Conservation (phyloP, 2,113 vertebrate species). For the Tyto alba region DNA sequence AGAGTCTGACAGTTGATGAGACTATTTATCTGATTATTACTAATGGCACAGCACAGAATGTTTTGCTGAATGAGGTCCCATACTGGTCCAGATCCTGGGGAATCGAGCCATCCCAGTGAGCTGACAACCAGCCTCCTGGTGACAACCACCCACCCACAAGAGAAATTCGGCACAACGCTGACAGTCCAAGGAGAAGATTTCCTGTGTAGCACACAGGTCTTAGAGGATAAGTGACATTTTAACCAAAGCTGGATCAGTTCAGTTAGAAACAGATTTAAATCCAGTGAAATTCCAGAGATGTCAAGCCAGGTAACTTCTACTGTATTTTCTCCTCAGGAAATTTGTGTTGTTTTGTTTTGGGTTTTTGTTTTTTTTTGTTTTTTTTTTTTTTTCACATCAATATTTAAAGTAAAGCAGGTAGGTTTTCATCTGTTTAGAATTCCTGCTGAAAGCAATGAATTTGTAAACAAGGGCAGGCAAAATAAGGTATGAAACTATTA, state of each 20-base stretch:
- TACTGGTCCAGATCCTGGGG: not conserved
- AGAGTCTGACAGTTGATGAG: not conserved
- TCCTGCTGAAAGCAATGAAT: not conserved
- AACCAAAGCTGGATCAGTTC: not conserved
- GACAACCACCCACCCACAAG: not conserved
- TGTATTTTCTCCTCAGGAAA: not conserved
- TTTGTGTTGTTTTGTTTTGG: rapidly evolving
- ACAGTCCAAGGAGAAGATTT: not conserved
- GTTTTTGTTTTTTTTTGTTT: too few relatives aligned
- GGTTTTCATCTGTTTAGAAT: not conserved
- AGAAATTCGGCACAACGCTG: not conserved
- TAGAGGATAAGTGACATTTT: not conserved
- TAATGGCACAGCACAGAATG: not conserved
- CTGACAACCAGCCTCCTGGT: not conserved
- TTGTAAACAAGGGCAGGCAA: not conserved
- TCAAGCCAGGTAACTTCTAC: not conserved
- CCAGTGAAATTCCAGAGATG: not conserved
- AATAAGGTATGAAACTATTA: not conserved
- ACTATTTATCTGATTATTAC: not conserved
- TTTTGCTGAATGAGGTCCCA: not conserved
- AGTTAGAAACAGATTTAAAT: not conserved
- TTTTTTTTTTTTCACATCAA: not conserved
- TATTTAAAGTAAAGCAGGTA: not conserved
- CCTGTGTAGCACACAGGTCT: not conserved
- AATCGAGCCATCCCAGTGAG: not conserved